phyloP scores from a whole-genome alignment of 2,113 vertebrate genomes.

The Dromaius novaehollandiae region DNA sequence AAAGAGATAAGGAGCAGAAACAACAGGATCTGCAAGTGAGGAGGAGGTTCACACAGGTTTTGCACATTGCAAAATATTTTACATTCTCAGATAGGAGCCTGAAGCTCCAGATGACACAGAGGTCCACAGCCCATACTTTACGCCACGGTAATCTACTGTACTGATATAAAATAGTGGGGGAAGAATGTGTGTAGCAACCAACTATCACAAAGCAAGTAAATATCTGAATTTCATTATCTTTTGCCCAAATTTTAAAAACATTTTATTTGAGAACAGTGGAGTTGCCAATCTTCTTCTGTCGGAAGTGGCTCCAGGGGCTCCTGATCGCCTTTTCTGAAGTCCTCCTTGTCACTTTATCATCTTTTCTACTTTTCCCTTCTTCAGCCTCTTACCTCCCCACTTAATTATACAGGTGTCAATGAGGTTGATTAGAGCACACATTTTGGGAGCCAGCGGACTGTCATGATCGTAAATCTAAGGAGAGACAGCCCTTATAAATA shows the following conservation, averaged over 20 bases:
- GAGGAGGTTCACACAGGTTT: background rate
- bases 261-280: background rate
- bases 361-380: background rate
- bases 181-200: background rate
- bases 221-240: background rate
- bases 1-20: constrained; percentile 34
- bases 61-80: constrained; percentile 41
- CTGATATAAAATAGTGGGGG: background rate
- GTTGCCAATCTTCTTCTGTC: background rate
- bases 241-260: background rate
- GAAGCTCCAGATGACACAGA: background rate
- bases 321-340: background rate
- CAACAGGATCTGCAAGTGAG: background rate
- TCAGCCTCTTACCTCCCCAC: constrained; percentile 17
- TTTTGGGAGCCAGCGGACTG: constrained; percentile 41
- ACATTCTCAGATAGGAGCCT: constrained; percentile 25
- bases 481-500: constrained; percentile 53
- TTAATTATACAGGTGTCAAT: constrained; percentile 63
- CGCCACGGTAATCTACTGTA: background rate
- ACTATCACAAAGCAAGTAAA: background rate
- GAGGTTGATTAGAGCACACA: constrained; percentile 56
- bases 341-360: background rate
- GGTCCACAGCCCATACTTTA: background rate
- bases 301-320: constrained; percentile 1
- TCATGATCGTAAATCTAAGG: constrained; percentile 16